Base-by-base conservation (phyloP, 2,888 invertebrate species). In the Lasioglossum zephyrum region DNA sequence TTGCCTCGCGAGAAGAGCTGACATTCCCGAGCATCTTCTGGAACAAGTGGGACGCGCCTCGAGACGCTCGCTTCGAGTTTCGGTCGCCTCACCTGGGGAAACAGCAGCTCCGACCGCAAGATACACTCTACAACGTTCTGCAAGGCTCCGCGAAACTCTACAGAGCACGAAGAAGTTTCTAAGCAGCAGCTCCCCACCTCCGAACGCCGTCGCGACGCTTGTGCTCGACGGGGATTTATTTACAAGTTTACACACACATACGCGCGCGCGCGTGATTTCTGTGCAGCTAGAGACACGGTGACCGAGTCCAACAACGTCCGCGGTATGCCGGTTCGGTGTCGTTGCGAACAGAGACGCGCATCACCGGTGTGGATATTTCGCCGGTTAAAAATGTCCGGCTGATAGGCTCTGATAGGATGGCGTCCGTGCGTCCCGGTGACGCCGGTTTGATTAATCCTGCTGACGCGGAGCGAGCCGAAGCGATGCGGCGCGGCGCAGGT, bases 1-100 rank as follows among this genome's bases (percentile, higher is more conserved):
- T n/a, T n/a, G n/a, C n/a, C 57, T n/a, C n/a, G n/a, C 57, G n/a
- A 11, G 57, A 11, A 16, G n/a, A 41, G n/a, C 77, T 47, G 57
- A 41, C 85, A 49, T 80, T 74, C 80, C 80, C 63, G 78, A 70
- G 70, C 73, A 41, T 75, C 80, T 79, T 49, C 81, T 77, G 63
- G 75, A 84, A 88, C 63, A 63, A 63, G 63, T 63, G 31, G 36
- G 36, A 44, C 49, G 60, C 75, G 41, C 66, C n/a, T 73, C 78
- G 70, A 26, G 53, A 83, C 83, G 63, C 39, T 41, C 66, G 72
- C 77, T n/a, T n/a, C 57, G 57, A 72, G 70, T 57, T 49, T 31
- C 76, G 39, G 49, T 41, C 70, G 53, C 36, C 73, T 73, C 82
- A 77, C 83, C 73, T 57, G 82, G 8, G 63, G 9, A n/a, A 53